Evolutionary conservation across 1,140 invertebrate genomes (phyloP).

Genomic region (Amphibalanus amphitrite): DNA sequence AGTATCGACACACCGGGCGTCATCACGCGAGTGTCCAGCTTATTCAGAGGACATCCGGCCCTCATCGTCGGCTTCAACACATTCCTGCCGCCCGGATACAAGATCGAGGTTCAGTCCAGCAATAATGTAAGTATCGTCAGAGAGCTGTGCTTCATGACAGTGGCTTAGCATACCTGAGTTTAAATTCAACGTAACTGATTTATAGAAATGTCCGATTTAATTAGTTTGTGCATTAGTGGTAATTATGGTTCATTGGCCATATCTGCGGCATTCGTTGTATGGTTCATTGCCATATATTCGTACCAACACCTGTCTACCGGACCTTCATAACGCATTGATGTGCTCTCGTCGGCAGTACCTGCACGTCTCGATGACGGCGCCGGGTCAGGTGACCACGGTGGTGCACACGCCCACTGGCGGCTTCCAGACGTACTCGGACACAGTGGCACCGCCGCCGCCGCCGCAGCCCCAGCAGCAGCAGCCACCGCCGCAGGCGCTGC

Average conservation of each 20-base stretch:
- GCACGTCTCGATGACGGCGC: slow-evolving; percentile 20
- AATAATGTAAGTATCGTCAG: slow-evolving; percentile 55
- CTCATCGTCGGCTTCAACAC: slow-evolving; percentile 99
- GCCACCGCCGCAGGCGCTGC: slow-evolving; percentile 8
- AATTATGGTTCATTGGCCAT: too few relatives aligned
- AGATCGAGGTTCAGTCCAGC: slow-evolving; percentile 90
- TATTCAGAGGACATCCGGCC: slow-evolving; percentile 95
- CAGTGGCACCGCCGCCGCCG: slow-evolving; percentile 20
- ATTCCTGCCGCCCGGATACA: slow-evolving; percentile 95
- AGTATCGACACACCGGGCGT: slow-evolving; percentile 98
- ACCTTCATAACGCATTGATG: too few relatives aligned
- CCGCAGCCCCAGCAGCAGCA: slow-evolving; percentile 13
- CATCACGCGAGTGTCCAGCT: slow-evolving; percentile 83
- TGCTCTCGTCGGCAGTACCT: not conserved
- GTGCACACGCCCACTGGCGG: slow-evolving; percentile 24
- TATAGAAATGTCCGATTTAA: too few relatives aligned
- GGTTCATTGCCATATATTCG: too few relatives aligned
- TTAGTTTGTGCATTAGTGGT: too few relatives aligned
- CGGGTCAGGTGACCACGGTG: slow-evolving; percentile 43
- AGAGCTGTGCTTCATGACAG: too few relatives aligned
- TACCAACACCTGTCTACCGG: too few relatives aligned
- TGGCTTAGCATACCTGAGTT: too few relatives aligned
- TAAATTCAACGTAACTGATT: too few relatives aligned
- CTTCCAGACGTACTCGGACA: slow-evolving; percentile 23
- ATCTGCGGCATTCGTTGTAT: too few relatives aligned